These are phyloP conservation scores for Dolichoris vasculosae DNA, from an alignment of 1,140 invertebrate species.

Conservation along the genomic window DNA sequence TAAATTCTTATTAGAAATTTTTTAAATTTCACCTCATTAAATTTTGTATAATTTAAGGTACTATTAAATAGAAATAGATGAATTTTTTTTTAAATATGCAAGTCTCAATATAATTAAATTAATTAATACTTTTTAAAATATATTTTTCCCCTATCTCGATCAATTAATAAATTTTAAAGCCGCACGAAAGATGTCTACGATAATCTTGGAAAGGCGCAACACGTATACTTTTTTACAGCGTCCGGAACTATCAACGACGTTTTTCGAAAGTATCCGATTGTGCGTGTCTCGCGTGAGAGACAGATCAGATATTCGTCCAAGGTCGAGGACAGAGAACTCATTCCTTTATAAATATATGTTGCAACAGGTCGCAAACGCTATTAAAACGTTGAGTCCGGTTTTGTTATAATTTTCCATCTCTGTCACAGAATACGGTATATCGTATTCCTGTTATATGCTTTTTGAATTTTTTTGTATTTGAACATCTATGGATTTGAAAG, in stretches of 20 bases:
- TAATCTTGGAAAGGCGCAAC: neutral
- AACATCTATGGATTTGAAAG: slow-evolving; percentile 1
- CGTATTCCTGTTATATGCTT: slow-evolving; percentile 14
- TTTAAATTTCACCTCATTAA: no score
- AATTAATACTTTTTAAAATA: neutral
- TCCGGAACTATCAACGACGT: slow-evolving; percentile 24
- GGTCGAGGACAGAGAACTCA: slow-evolving; percentile 35
- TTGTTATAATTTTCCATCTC: slow-evolving; percentile 26
- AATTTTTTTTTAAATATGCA: no score
- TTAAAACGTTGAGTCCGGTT: slow-evolving; percentile 17
- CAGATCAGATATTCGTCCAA: slow-evolving; percentile 39
- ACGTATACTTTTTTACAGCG: neutral
- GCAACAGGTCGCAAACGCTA: slow-evolving; percentile 34
- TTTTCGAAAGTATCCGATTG: slow-evolving; percentile 45
- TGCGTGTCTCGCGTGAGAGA: slow-evolving; percentile 24
- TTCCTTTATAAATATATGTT: slow-evolving; percentile 11
- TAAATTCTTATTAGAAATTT: neutral
- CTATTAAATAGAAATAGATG: no score
- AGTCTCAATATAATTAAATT: no score
- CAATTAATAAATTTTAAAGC: neutral
- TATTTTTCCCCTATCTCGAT: neutral
- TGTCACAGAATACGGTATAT: slow-evolving; percentile 16
- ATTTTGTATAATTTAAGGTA: no score
- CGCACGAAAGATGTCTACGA: neutral
- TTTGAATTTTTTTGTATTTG: neutral